Evolutionary conservation across 2,113 vertebrate species (phyloP).

Genomic region (Scophthalmus maximus): DNA sequence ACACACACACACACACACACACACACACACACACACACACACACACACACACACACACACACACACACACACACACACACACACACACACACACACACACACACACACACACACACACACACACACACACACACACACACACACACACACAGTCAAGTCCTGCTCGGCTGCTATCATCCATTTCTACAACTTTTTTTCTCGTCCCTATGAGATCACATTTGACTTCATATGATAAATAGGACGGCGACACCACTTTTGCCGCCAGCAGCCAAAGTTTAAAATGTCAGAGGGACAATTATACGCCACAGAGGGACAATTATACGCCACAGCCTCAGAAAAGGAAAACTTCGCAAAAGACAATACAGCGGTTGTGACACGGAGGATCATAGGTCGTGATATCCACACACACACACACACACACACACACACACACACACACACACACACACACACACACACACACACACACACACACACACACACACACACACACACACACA

Average conservation of each 20-base stretch:
- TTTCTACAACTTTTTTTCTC: neutral
- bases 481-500: constrained; percentile 36
- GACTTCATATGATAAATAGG: neutral
- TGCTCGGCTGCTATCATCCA: neutral
- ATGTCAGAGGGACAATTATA: constrained; percentile 33
- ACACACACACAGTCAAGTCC: neutral
- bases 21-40: neutral
- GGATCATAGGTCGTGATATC: constrained; percentile 51
- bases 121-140: neutral
- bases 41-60: neutral
- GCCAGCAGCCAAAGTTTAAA: constrained; percentile 17
- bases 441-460: constrained; percentile 27
- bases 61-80: neutral
- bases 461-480: constrained; percentile 25
- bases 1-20: constrained; percentile 22
- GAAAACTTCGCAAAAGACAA: constrained; percentile 51
- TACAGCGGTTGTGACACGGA: constrained; percentile 50
- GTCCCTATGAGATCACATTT: neutral
- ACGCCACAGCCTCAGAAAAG: constrained; percentile 18
- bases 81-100: neutral
- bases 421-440: constrained; percentile 28
- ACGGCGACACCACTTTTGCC: neutral
- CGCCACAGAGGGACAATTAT: constrained; percentile 26
- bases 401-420: constrained; percentile 34
- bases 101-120: neutral